Evolutionary conservation across 2,888 invertebrate genomes (phyloP).

Genomic region (Aplocera efformata): DNA sequence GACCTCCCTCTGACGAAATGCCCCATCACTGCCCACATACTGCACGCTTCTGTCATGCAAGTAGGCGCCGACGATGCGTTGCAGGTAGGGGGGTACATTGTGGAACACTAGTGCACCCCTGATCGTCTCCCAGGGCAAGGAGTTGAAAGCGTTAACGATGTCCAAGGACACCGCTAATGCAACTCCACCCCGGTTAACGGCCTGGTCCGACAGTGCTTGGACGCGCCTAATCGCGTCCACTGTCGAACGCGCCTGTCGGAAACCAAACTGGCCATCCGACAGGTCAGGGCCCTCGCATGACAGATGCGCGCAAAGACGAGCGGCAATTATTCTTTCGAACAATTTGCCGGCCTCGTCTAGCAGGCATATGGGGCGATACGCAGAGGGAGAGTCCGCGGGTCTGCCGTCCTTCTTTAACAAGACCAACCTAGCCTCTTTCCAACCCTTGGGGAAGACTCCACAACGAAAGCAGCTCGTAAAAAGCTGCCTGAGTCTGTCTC

Average conservation of each 20-base stretch:
- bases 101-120: not conserved
- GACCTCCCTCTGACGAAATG: not conserved
- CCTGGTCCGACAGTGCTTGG: not conserved
- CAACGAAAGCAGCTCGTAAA: not conserved
- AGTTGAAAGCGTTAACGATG: conserved; percentile 4
- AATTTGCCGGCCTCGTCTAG: conserved; percentile 3
- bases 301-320: not conserved
- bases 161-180: conserved; percentile 1
- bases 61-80: not conserved
- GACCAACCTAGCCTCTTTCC: conserved; percentile 5
- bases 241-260: conserved; percentile 1
- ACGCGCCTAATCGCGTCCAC: not conserved
- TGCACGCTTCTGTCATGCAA: not conserved
- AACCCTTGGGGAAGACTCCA: not conserved
- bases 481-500: not conserved
- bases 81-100: not conserved
- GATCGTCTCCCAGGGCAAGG: conserved; percentile 1
- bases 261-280: conserved; percentile 3
- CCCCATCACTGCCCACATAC: not conserved
- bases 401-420: conserved; percentile 1
- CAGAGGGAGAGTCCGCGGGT: conserved; percentile 1
- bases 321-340: conserved; percentile 5
- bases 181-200: not conserved
- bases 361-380: conserved; percentile 1
- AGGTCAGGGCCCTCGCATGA: not conserved